Percentiles rank a stretch among this genome's conserved stretches.
These are phyloP conservation scores for Diachasmimorpha longicaudata DNA, from an alignment of 1,140 invertebrate genomes.

Conservation along the genomic window DNA sequence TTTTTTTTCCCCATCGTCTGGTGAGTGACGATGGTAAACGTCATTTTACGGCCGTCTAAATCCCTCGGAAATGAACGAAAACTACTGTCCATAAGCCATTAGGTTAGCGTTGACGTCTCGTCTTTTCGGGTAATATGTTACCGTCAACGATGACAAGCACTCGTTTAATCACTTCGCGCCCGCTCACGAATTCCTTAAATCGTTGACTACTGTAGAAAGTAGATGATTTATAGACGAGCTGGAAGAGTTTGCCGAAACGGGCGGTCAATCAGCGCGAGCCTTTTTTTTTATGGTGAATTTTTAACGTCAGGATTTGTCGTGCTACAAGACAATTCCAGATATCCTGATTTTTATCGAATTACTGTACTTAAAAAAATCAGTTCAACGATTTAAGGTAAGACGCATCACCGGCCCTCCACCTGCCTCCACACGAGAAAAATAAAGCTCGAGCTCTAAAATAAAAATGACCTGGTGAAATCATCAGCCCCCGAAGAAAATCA, in stretches of 20 bases:
- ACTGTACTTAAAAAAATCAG: too few species aligned
- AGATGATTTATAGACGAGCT: constrained; percentile 21
- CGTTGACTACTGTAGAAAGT: constrained; percentile 24
- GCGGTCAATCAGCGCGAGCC: not conserved
- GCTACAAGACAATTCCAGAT: too few species aligned
- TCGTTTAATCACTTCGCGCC: constrained; percentile 39
- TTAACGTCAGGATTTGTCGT: too few species aligned
- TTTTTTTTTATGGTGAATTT: not conserved
- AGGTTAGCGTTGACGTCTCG: not conserved
- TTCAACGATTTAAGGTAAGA: too few species aligned
- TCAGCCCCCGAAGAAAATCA: not conserved
- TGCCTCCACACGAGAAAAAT: too few species aligned
- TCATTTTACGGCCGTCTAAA: not conserved
- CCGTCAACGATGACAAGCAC: constrained; percentile 36
- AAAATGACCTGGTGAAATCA: not conserved
- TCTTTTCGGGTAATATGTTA: constrained; percentile 33
- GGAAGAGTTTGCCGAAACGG: not conserved
- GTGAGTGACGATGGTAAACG: not conserved
- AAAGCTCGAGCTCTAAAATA: too few species aligned
- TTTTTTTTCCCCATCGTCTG: too few species aligned
- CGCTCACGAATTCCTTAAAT: constrained; percentile 34
- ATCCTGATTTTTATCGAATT: too few species aligned
- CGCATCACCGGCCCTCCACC: too few species aligned
- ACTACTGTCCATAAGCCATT: constrained; percentile 11
- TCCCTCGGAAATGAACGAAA: constrained; percentile 2